Conservation (phyloP, 1,140 invertebrate species). For the Drosophila mauritiana region DNA sequence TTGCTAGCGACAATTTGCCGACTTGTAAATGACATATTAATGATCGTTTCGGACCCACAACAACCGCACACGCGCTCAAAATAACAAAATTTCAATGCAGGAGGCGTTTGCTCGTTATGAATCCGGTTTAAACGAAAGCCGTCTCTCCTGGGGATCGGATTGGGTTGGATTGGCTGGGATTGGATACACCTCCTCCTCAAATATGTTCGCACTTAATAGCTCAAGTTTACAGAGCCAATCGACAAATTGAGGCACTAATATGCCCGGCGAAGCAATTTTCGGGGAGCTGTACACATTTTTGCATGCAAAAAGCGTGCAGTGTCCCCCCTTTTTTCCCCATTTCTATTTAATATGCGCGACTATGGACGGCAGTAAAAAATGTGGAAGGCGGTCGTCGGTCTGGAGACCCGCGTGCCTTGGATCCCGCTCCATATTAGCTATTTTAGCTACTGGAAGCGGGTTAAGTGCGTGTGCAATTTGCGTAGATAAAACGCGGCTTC, state of each 20-base stretch:
- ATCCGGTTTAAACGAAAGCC: conserved; percentile 80
- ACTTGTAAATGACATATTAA: conserved; percentile 83
- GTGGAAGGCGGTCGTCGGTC: conserved; percentile 11
- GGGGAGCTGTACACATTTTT: conserved; percentile 35
- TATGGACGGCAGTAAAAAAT: conserved; percentile 38
- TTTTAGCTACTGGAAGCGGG: conserved; percentile 71
- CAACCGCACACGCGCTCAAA: conserved; percentile 67
- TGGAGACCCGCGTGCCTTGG: conserved; percentile 25
- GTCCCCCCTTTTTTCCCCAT: not conserved
- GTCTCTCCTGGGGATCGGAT: conserved; percentile 27
- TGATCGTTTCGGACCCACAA: conserved; percentile 51
- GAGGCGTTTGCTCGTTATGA: conserved; percentile 42
- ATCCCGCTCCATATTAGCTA: conserved; percentile 61
- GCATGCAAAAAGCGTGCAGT: conserved; percentile 42
- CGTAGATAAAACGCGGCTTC: conserved; percentile 60
- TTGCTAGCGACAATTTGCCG: conserved; percentile 75
- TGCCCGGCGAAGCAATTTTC: conserved; percentile 43
- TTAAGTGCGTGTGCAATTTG: conserved; percentile 82
- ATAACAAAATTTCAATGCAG: conserved; percentile 75
- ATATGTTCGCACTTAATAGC: conserved; percentile 83
- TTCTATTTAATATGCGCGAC: conserved; percentile 47
- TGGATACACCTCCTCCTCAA: conserved; percentile 46
- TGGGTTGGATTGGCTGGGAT: conserved; percentile 5
- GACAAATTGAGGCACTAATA: conserved; percentile 78
- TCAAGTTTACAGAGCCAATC: conserved; percentile 78